Percentiles rank a stretch among this genome's conserved stretches.
Conservation (phyloP, 2,888 invertebrate species). For the Busseola fusca region DNA sequence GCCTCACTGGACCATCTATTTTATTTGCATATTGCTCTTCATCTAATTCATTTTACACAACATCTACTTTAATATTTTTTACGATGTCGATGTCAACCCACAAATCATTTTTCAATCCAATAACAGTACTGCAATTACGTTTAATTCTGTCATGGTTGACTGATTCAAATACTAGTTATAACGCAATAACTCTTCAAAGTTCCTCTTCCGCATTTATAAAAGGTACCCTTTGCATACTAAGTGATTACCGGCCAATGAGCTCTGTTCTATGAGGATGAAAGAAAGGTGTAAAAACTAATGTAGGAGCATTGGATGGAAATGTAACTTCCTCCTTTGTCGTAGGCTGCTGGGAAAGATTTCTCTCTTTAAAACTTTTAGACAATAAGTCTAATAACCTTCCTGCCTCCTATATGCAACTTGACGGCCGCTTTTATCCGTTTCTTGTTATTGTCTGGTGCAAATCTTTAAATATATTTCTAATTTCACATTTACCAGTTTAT, state of each 20-base stretch:
- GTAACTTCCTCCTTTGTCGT: conserved; percentile 33
- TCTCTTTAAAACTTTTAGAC: conserved; percentile 37
- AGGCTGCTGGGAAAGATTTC: conserved; percentile 49
- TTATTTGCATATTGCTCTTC: conserved; percentile 14
- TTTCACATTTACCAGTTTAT: conserved; percentile 30
- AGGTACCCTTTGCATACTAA: conserved; percentile 54
- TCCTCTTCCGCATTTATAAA: conserved; percentile 58
- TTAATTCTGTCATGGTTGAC: conserved; percentile 43
- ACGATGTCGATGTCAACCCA: conserved; percentile 20
- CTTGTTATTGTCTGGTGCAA: conserved; percentile 7
- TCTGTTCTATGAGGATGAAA: conserved; percentile 41
- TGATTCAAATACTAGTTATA: conserved; percentile 60
- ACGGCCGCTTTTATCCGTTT: conserved; percentile 5
- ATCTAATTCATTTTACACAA: conserved; percentile 1
- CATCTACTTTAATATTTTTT: not conserved
- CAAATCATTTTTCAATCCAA: conserved; percentile 27
- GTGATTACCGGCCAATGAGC: conserved; percentile 50
- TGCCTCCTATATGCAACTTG: conserved; percentile 6
- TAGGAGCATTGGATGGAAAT: conserved; percentile 33
- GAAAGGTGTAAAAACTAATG: conserved; percentile 46
- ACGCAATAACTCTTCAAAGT: conserved; percentile 57
- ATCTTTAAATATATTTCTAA: conserved; percentile 15
- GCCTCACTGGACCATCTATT: not conserved
- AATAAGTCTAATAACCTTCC: conserved; percentile 41
- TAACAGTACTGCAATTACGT: conserved; percentile 37